These are phyloP conservation scores for Montipora efflorescens DNA, from an alignment of 64 coral and sea anemone genomes.

Conservation along the genomic window DNA sequence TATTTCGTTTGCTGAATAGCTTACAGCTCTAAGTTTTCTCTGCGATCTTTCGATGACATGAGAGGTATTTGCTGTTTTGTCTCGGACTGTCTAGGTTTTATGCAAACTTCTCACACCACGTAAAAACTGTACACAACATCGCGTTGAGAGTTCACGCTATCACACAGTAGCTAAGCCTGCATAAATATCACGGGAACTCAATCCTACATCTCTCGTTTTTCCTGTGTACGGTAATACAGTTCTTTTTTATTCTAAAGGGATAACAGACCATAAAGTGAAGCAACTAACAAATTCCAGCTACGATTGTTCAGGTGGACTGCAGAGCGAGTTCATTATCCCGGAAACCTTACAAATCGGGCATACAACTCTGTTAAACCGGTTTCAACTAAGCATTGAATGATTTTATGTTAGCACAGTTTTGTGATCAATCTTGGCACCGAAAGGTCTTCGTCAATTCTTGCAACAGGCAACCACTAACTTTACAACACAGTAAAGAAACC, in stretches of 20 bases:
- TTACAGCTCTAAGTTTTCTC: not conserved
- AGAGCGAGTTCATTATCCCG: not conserved
- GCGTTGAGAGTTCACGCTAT: not conserved
- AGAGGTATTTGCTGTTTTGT: constrained; percentile 37
- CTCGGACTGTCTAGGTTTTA: constrained; percentile 45
- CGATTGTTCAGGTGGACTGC: not conserved
- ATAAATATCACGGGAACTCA: not conserved
- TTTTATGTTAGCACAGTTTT: not conserved
- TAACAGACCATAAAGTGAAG: not conserved
- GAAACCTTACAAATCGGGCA: not conserved
- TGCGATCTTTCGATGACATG: not conserved
- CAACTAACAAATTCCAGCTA: not conserved
- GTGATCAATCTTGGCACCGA: not conserved
- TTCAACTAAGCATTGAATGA: not conserved
- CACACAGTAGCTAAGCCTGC: not conserved
- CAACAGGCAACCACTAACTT: not conserved
- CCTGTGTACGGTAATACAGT: not conserved
- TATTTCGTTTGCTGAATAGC: not conserved
- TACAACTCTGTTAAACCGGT: not conserved
- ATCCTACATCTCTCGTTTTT: not conserved
- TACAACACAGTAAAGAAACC: not conserved
- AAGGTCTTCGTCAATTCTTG: not conserved
- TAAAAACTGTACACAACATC: constrained; percentile 18
- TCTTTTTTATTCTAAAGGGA: not conserved
- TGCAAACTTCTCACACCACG: constrained; percentile 12